Evolutionary conservation across 2,888 invertebrate species (phyloP), one percentile per base, ranked within the genome.

Genomic region (Zootermopsis nevadensis): DNA sequence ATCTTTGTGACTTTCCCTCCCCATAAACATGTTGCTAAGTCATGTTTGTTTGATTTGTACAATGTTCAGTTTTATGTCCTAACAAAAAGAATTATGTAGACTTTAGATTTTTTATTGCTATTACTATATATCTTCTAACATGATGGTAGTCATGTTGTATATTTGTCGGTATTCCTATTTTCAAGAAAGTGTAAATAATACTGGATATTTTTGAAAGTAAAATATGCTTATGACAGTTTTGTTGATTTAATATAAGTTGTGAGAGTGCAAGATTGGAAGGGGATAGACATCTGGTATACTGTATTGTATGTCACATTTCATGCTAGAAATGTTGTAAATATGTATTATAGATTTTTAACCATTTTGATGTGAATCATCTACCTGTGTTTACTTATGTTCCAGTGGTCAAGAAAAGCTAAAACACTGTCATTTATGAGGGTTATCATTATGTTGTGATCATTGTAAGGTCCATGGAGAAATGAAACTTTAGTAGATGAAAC

Each of bases 261-360:
- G 72, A 76, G 31, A 76, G 60, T 81, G 31, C 76, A 82, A 60
- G 60, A 38, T 27, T 66, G 60, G 74, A 60, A 53, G 60, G 27
- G 60, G 33, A 80, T 60, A 80, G 38, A 66, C 80, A 69, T n/a
- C 38, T 48, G 74, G 38, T 55, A 82, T 38, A 72, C 76, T 38
- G 38, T 60, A 74, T 48, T 74, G 31, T 76, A 66, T 76, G 31
- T 82, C 33, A 66, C 42, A 82, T 60, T 76, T 82, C 76, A 82
- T 42, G 27, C 30, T 83, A 74, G 77, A 66, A 81, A 77, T 66
- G 38, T 66, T 83, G 83, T 83, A 83, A 81, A 83, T 83, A 83
- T 83, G 83, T 83, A 83, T 48, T 48, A 48, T 83, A 83, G 60
- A 83, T 83, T 83, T 80, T 66, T 77, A 83, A 81, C 76, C 74